Conservation (phyloP, 2,113 vertebrate species). For the Butorides virescens region DNA sequence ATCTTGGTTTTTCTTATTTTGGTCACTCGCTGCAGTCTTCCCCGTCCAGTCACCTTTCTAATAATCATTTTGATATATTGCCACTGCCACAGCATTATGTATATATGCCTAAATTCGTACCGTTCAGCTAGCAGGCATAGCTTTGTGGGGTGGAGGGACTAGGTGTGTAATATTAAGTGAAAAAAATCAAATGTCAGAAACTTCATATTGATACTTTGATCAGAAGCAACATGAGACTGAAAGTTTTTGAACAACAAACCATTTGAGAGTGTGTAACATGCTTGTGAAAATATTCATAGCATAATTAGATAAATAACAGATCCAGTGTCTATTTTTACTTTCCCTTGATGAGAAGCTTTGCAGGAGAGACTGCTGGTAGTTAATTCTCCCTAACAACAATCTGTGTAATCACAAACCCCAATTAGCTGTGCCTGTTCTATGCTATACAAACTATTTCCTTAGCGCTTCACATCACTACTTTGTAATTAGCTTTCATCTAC, state of each 20-base stretch:
- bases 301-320: slow-evolving; percentile 91
- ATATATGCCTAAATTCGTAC: not conserved
- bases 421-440: slow-evolving; percentile 92
- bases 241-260: slow-evolving; percentile 80
- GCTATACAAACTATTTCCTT: slow-evolving; percentile 92
- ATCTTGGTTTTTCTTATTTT: not conserved
- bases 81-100: not conserved
- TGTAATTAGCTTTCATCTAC: slow-evolving; percentile 99
- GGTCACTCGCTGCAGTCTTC: not conserved
- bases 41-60: not conserved
- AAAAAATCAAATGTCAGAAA: slow-evolving; percentile 42
- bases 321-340: slow-evolving; percentile 87
- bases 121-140: not conserved
- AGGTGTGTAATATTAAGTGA: not conserved
- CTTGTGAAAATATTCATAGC: slow-evolving; percentile 84
- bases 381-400: slow-evolving; percentile 97
- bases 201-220: slow-evolving; percentile 66
- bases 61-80: not conserved
- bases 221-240: slow-evolving; percentile 64
- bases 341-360: slow-evolving; percentile 91
- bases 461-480: slow-evolving; percentile 88
- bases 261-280: slow-evolving; percentile 77
- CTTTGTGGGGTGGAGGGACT: not conserved
- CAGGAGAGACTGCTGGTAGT: slow-evolving; percentile 93
- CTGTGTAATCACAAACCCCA: slow-evolving; percentile 99